phyloP scores from a whole-genome alignment of 2,113 vertebrate genomes.

The Mobula hypostoma region DNA sequence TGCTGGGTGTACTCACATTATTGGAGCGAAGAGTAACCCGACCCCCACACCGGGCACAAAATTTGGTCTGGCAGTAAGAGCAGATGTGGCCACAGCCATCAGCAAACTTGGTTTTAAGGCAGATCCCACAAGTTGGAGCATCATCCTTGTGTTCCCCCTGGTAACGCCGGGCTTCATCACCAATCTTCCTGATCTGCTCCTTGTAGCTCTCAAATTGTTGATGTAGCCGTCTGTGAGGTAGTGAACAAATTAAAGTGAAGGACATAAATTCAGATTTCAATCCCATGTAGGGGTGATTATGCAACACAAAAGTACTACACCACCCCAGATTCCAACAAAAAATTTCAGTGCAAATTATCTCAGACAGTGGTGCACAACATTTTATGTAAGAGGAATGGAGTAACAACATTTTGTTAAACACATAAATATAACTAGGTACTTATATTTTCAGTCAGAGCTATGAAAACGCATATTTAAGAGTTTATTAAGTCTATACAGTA shows the following conservation, averaged over 20 bases:
- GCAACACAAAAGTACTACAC: too few relatives aligned
- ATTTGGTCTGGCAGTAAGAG: slow-evolving; percentile 96
- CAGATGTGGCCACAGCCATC: slow-evolving; percentile 94
- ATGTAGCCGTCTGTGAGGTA: slow-evolving; percentile 78
- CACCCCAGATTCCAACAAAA: too few relatives aligned
- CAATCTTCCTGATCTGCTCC: slow-evolving; percentile 93
- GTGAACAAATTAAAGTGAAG: neutral
- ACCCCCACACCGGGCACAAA: slow-evolving; percentile 91
- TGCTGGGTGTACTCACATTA: slow-evolving; percentile 74
- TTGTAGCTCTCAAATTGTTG: slow-evolving; percentile 99
- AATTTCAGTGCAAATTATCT: too few relatives aligned
- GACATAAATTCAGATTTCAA: neutral
- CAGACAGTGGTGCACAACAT: too few relatives aligned
- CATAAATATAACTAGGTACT: too few relatives aligned
- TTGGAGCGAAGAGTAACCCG: slow-evolving; percentile 93
- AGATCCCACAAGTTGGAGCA: slow-evolving; percentile 93
- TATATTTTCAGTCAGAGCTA: too few relatives aligned
- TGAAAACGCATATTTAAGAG: too few relatives aligned
- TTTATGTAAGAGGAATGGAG: too few relatives aligned
- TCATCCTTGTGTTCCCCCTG: slow-evolving; percentile 90
- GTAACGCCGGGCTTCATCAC: slow-evolving; percentile 83
- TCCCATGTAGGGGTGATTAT: neutral
- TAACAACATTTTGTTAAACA: too few relatives aligned
- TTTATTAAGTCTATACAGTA: too few relatives aligned
- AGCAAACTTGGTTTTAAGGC: slow-evolving; percentile 95